These are phyloP conservation scores for Haliclona indistincta DNA, from an alignment of 37 sponge, comb jelly and placozoan genomes.

Conservation along the genomic window DNA sequence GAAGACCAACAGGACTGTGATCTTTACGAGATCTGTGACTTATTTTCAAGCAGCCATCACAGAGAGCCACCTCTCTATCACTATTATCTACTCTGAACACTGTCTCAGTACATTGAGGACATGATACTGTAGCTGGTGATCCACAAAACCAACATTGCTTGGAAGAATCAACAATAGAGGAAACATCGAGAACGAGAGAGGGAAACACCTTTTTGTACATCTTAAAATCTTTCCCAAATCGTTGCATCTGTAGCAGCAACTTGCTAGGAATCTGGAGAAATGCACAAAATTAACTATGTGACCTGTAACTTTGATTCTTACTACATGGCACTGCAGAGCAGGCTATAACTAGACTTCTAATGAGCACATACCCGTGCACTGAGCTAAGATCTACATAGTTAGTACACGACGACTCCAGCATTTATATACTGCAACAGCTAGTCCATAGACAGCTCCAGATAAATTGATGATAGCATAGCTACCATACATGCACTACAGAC, in stretches of 20 bases:
- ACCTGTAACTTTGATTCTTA: too few relatives aligned
- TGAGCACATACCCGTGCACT: too few relatives aligned
- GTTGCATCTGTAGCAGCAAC: constrained; percentile 84
- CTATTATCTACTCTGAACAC: neutral
- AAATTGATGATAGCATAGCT: too few relatives aligned
- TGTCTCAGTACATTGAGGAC: neutral
- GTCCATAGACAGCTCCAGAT: too few relatives aligned
- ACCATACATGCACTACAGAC: too few relatives aligned
- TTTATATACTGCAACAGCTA: too few relatives aligned
- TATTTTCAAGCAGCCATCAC: too few relatives aligned
- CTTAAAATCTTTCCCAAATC: constrained; percentile 93
- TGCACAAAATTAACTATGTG: neutral
- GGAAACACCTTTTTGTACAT: constrained; percentile 81
- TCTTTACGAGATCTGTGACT: too few relatives aligned
- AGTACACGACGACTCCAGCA: too few relatives aligned
- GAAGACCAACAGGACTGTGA: neutral
- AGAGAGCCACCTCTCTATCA: neutral
- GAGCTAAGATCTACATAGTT: too few relatives aligned
- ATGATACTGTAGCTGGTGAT: neutral
- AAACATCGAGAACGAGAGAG: constrained; percentile 45
- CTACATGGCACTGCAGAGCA: neutral
- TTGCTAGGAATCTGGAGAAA: constrained; percentile 51
- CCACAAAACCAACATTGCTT: too few relatives aligned
- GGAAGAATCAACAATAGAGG: neutral
- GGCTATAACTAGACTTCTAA: neutral